Conservation (phyloP, 92 coral and sea anemone species). For the Chrysogorgia sp. region DNA sequence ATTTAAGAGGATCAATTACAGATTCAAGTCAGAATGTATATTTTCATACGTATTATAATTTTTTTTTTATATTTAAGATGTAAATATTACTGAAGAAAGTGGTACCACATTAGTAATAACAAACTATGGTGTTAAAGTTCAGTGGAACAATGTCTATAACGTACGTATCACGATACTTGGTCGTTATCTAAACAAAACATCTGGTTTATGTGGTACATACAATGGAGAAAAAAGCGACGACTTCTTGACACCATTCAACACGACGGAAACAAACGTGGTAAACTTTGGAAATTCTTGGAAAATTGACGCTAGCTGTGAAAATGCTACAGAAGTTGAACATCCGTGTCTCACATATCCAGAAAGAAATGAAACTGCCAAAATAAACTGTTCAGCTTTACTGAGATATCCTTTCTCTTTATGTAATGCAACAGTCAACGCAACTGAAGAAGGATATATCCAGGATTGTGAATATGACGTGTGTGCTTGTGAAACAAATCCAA, state of each 20-base stretch:
- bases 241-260: slow-evolving; percentile 1
- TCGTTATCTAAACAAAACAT: slow-evolving; percentile 22
- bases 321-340: slow-evolving; percentile 12
- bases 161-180: slow-evolving; percentile 11
- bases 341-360: slow-evolving; percentile 5
- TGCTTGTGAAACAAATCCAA: too few relatives aligned
- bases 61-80: too few relatives aligned
- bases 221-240: slow-evolving; percentile 6
- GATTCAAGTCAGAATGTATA: too few relatives aligned
- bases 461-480: slow-evolving; percentile 30
- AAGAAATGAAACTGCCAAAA: not conserved
- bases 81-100: slow-evolving; percentile 6
- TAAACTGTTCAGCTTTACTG: slow-evolving; percentile 28
- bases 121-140: slow-evolving; percentile 19
- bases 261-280: not conserved
- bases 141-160: slow-evolving; percentile 27
- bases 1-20: too few relatives aligned
- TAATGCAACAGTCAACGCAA: slow-evolving; percentile 13
- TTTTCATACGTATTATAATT: too few relatives aligned
- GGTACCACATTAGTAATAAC: slow-evolving; percentile 13
- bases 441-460: slow-evolving; percentile 9
- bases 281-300: slow-evolving; percentile 39
- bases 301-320: slow-evolving; percentile 21
- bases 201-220: slow-evolving; percentile 39
- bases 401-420: slow-evolving; percentile 2